phyloP scores from a whole-genome alignment of 2,888 invertebrate genomes.

The Chaetogeoica ovagalla region DNA sequence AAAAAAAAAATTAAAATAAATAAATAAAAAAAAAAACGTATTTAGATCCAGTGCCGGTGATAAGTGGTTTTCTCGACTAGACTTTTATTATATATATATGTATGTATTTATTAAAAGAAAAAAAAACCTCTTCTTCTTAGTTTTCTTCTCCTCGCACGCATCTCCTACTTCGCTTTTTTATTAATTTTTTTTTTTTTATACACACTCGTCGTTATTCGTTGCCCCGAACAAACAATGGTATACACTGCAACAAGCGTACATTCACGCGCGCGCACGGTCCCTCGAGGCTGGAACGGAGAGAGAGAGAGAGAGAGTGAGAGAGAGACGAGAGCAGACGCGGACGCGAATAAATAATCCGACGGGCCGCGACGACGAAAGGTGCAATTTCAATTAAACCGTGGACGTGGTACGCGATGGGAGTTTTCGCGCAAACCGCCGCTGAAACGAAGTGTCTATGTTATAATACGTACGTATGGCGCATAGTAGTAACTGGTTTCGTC shows the following conservation, averaged over 20 bases:
- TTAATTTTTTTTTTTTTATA: neutral
- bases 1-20: slow-evolving; percentile 36
- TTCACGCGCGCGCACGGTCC: neutral
- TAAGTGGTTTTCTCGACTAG: slow-evolving; percentile 52
- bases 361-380: slow-evolving; percentile 49
- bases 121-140: slow-evolving; percentile 14
- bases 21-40: slow-evolving; percentile 30
- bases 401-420: slow-evolving; percentile 33
- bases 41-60: slow-evolving; percentile 35
- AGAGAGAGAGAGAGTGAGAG: neutral
- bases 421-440: slow-evolving; percentile 31
- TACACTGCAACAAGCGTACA: neutral
- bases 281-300: neutral
- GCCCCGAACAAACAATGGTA: neutral
- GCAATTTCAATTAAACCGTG: slow-evolving; percentile 47
- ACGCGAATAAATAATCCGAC: slow-evolving; percentile 47
- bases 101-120: neutral
- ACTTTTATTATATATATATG: slow-evolving; percentile 21
- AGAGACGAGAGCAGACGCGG: neutral
- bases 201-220: neutral
- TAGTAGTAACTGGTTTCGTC: no score
- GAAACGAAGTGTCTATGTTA: neutral
- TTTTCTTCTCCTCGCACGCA: neutral
- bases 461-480: no score
- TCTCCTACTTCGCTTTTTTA: slow-evolving; percentile 11